These are phyloP conservation scores for Manis crassicaudata DNA, from an alignment of 2,797 vertebrate species.

Conservation along the genomic window DNA sequence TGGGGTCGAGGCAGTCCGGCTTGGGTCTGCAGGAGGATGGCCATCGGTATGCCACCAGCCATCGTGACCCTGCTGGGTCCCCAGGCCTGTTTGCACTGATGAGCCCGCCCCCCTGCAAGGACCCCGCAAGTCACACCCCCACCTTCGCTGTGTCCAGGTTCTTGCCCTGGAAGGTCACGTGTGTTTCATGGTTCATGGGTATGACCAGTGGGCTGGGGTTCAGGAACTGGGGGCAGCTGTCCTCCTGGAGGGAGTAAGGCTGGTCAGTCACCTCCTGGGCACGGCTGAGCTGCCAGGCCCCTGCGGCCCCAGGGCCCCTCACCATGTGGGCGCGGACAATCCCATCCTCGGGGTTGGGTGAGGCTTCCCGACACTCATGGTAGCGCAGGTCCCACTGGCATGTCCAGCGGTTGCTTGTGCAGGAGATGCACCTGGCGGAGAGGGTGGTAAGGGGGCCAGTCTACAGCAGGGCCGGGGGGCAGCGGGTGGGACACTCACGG, in stretches of 20 bases:
- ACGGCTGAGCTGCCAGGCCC: fast-evolving
- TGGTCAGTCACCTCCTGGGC: neutral
- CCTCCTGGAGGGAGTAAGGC: conserved; percentile 82
- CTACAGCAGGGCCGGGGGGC: fast-evolving
- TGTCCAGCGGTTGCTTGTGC: conserved; percentile 93
- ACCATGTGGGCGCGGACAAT: conserved; percentile 93
- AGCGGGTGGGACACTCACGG: conserved; percentile 91
- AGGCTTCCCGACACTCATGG: conserved; percentile 88
- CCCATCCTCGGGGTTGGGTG: conserved; percentile 64
- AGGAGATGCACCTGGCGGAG: conserved; percentile 92
- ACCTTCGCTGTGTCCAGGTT: conserved; percentile 82
- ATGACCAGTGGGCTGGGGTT: conserved; percentile 84
- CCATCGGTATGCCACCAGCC: fast-evolving
- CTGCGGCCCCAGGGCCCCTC: fast-evolving
- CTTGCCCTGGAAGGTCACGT: conserved; percentile 85
- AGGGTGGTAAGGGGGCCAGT: fast-evolving
- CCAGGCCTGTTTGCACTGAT: neutral
- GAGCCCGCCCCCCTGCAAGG: neutral
- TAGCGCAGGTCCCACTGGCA: conserved; percentile 94
- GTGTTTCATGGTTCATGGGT: conserved; percentile 85
- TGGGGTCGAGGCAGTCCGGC: neutral
- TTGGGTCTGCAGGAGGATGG: neutral
- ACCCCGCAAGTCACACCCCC: neutral
- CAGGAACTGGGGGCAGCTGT: conserved; percentile 87
- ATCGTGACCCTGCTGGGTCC: neutral